A percentile compares a stretch with the other conserved stretches of the same genome.
Conservation (phyloP, 1,140 invertebrate genomes). For the Lithobius niger region DNA sequence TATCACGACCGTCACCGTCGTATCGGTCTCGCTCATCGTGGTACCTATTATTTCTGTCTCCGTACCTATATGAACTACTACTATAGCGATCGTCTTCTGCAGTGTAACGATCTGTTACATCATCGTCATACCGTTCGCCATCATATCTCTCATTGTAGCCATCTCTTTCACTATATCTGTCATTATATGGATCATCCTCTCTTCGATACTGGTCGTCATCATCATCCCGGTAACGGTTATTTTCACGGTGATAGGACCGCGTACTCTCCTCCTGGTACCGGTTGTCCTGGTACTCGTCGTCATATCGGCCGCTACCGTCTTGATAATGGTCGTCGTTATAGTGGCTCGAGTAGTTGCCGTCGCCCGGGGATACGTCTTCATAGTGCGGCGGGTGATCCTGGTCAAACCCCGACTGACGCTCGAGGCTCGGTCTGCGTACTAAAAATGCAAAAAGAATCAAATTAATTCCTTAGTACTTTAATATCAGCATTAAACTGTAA, state of each 20-base stretch:
- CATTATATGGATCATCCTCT: neutral
- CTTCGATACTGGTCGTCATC: neutral
- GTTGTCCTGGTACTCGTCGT: conserved; percentile 32
- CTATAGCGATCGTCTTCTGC: neutral
- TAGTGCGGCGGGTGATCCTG: conserved; percentile 48
- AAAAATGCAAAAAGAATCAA: too few relatives aligned
- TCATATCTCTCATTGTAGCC: neutral
- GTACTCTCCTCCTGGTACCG: conserved; percentile 25
- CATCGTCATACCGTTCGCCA: neutral
- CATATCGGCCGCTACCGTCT: conserved; percentile 35
- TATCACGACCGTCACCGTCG: neutral
- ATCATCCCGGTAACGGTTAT: neutral
- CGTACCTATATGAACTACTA: neutral
- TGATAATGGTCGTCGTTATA: conserved; percentile 20
- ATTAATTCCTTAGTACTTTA: too few relatives aligned
- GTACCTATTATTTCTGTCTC: neutral
- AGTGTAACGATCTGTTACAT: neutral
- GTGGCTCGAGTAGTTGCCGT: conserved; percentile 21
- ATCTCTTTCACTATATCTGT: neutral
- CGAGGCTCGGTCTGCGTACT: conserved; percentile 55
- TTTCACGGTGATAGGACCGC: neutral
- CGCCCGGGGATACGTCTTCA: conserved; percentile 36
- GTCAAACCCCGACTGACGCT: conserved; percentile 45
- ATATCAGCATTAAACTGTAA: too few relatives aligned
- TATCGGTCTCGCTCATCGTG: neutral